Conservation (phyloP, 2,888 invertebrate genomes). For the Rhyacophila evoluta region DNA sequence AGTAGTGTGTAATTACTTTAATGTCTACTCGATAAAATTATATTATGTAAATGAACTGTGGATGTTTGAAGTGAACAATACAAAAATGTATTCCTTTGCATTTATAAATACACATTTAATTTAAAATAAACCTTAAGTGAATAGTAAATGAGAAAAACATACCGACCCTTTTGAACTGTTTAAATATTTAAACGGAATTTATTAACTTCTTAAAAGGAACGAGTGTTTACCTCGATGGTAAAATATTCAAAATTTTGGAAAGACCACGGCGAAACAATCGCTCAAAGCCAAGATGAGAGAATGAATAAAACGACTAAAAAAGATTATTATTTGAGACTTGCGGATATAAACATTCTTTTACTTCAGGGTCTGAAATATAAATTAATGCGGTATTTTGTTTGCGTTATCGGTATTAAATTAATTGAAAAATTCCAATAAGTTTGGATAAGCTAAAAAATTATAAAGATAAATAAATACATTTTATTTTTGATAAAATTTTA, state of each 20-base stretch:
- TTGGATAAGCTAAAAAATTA: background rate
- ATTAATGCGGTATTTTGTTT: background rate
- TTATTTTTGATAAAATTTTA: too few relatives aligned
- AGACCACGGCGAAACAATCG: slow-evolving; percentile 5
- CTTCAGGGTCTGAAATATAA: background rate
- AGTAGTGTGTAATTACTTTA: too few relatives aligned
- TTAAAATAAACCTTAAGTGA: slow-evolving; percentile 18
- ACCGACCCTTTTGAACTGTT: slow-evolving; percentile 27
- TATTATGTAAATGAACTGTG: background rate
- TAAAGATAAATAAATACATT: too few relatives aligned
- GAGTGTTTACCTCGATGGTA: slow-evolving; percentile 22
- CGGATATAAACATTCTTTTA: background rate
- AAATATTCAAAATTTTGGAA: slow-evolving; percentile 12
- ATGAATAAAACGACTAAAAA: slow-evolving; percentile 14
- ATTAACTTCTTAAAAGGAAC: slow-evolving; percentile 23
- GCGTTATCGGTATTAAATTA: background rate
- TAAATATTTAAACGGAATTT: slow-evolving; percentile 27
- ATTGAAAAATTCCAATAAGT: too few relatives aligned
- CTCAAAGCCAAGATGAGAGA: slow-evolving; percentile 10
- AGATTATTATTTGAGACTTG: slow-evolving; percentile 1
- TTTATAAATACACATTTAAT: slow-evolving; percentile 15
- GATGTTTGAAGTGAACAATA: background rate
- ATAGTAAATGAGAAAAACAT: slow-evolving; percentile 26
- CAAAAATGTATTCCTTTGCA: slow-evolving; percentile 9
- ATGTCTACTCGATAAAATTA: background rate